A percentile compares a stretch with the other conserved stretches of the same genome.
Conservation (phyloP, 2,797 vertebrate genomes). For the Coluber constrictor region DNA sequence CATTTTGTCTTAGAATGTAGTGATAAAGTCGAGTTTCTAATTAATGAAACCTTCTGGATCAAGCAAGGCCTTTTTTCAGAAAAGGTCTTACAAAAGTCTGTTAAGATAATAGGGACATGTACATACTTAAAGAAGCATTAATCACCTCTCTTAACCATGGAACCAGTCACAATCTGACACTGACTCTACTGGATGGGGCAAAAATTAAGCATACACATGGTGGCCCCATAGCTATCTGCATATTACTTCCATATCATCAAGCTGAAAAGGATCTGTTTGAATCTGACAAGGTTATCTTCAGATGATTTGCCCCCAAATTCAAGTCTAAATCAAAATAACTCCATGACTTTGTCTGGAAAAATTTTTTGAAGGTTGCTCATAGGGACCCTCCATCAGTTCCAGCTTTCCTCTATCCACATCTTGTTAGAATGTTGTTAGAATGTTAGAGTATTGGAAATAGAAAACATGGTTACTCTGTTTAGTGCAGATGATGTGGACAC, state of each 20-base stretch:
- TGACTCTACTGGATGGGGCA: not conserved
- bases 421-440: not conserved
- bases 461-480: not conserved
- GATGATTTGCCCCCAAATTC: not conserved
- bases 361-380: not conserved
- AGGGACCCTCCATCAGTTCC: not conserved
- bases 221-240: not conserved
- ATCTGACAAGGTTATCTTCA: not conserved
- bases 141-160: not conserved
- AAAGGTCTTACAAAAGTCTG: not conserved
- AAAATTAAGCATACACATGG: not conserved
- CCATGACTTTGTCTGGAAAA: not conserved
- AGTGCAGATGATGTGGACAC: not conserved
- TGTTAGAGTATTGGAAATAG: not conserved
- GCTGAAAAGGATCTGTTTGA: not conserved
- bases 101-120: not conserved
- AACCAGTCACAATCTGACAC: not conserved
- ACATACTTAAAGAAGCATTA: not conserved
- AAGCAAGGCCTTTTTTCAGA: not conserved
- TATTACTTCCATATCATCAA: not conserved
- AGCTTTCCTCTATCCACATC: not conserved
- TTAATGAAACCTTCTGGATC: not conserved
- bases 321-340: not conserved
- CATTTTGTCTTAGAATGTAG: not conserved
- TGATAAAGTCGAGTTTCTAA: not conserved